Evolutionary conservation across 2,797 vertebrate species (phyloP), one percentile per base, ranked within the genome.

Genomic region (Sebastes oblongus): DNA sequence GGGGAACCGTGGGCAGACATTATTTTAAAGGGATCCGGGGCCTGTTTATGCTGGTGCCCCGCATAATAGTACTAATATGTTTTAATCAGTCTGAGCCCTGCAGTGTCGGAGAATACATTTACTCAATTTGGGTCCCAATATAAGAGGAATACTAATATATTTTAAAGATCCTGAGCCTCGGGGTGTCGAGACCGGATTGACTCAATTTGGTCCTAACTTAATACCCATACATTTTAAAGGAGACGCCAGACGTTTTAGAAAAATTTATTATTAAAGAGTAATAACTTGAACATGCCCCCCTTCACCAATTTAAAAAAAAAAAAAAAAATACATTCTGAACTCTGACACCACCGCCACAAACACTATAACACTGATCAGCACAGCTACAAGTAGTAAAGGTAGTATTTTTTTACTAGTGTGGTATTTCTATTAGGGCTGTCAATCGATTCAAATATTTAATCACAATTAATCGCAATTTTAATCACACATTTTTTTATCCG

Each of bases 21-120:
- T 52, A 72, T 80, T 66, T 83, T 77, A 64, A 68, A 80, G 8
- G 46, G 54, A 84, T 73, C 20, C 1, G 3, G 74, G 78, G 74
- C 64, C 71, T 86, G 82, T 89, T 94, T 88, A 90, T 88, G 77
- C 85, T 12, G 70, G 25, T 71, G 79, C 70, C 83, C 81, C 82
- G 86, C 77, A 93, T 88, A 89, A 80, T 84, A 77, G 64, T 77
- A 46, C 78, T 91, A 87, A 92, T 90, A 84, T 88, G 80, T 92
- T 92, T 91, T 92, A 92, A 93, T 91, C 86, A 93, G 91, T 87
- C 82, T 89, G 78, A 72, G 73, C 81, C 91, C 86, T 4, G 34
- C 39, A 78, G 87, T 64, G 78, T 25, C 22, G 3, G 46, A 36
- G 80, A 89, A 88, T 89, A 88, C 81, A 90, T 89, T 89, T 80